Conservation (phyloP, 2,888 invertebrate genomes). For the Macrophya alboannulata region DNA sequence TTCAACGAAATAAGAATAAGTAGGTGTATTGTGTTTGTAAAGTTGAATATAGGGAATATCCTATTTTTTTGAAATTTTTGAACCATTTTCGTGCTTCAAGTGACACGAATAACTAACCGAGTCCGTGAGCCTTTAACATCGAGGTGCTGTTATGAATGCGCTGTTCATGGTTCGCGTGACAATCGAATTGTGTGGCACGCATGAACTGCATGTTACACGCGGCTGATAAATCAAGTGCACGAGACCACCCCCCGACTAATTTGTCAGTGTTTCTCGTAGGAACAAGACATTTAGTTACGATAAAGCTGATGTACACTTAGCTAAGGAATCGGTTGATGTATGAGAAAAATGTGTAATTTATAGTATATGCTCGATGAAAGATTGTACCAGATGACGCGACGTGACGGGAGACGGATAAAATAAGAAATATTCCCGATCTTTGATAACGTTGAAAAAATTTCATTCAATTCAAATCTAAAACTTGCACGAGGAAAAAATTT, state of each 20-base stretch:
- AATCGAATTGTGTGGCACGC: slow-evolving; percentile 60
- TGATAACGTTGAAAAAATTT: not conserved
- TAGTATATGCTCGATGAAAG: not conserved
- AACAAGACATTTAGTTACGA: slow-evolving; percentile 59
- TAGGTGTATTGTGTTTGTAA: not conserved
- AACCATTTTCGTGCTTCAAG: slow-evolving; percentile 6
- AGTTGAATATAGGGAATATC: too few relatives aligned
- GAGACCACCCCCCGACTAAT: slow-evolving; percentile 65
- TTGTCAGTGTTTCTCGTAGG: slow-evolving; percentile 69
- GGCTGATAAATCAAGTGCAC: slow-evolving; percentile 67
- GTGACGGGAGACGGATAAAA: not conserved
- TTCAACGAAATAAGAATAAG: not conserved
- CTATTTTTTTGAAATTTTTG: not conserved
- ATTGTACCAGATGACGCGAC: not conserved
- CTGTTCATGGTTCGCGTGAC: slow-evolving; percentile 42
- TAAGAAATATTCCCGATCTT: not conserved
- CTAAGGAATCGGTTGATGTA: not conserved
- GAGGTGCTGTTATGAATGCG: slow-evolving; percentile 11
- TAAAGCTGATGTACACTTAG: slow-evolving; percentile 36
- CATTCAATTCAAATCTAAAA: not conserved
- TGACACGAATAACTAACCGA: slow-evolving; percentile 4
- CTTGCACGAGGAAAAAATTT: not conserved
- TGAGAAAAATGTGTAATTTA: slow-evolving; percentile 13
- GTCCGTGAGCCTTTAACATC: slow-evolving; percentile 2
- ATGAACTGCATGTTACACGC: slow-evolving; percentile 68